phyloP scores from a whole-genome alignment of 2,888 invertebrate species.

The Andrena bicolor region DNA sequence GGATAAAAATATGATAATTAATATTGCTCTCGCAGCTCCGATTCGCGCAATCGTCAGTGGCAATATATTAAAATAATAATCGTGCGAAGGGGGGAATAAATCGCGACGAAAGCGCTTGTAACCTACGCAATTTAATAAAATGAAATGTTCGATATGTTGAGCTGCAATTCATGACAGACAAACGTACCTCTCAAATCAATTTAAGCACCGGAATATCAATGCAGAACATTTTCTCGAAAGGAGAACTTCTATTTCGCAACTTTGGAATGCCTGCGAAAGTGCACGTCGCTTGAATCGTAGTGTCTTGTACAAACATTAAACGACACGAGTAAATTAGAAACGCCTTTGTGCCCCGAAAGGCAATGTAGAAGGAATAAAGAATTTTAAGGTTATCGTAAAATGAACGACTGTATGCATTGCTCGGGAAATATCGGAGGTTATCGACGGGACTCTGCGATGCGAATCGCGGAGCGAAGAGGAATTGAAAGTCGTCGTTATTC shows the following conservation, averaged over 20 bases:
- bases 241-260: conserved; percentile 9
- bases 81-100: background rate
- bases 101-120: background rate
- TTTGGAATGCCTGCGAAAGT: background rate
- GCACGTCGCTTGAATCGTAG: background rate
- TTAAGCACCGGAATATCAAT: background rate
- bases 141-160: conserved; percentile 22
- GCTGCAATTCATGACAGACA: background rate
- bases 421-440: conserved; percentile 55
- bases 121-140: conserved; percentile 2
- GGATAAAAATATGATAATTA: conserved; percentile 51
- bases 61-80: conserved; percentile 1
- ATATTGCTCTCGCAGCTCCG: conserved; percentile 38
- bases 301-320: background rate
- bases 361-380: background rate
- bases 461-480: conserved; percentile 34
- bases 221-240: background rate
- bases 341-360: background rate
- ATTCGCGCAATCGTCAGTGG: conserved; percentile 13
- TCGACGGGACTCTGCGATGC: conserved; percentile 26
- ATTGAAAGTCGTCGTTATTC: conserved; percentile 64
- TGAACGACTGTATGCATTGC: conserved; percentile 32
- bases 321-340: background rate
- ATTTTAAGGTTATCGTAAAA: conserved; percentile 23
- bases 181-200: conserved; percentile 6